Evolutionary conservation across 2,113 vertebrate genomes (phyloP), one percentile per base, ranked within the genome.

Genomic region (Cyprinodon brontotheroides): DNA sequence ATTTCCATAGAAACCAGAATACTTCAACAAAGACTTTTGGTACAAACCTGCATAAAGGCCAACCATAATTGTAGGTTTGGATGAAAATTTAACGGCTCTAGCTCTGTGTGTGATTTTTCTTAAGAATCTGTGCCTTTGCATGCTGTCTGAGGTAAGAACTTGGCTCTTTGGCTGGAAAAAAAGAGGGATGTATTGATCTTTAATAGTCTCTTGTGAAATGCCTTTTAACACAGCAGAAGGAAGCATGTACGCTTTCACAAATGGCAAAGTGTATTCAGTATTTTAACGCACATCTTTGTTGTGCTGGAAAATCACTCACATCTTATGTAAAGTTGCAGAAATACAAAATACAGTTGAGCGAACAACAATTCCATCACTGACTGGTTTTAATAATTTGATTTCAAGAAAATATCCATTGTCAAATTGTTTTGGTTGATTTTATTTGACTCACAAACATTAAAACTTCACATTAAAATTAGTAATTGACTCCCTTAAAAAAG

Each of bases 41-140:
- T 75, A 81, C 78, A 74, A 57, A 77, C 70, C 74, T 92, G 89
- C 70, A 89, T 87, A 70, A 70, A 65, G 74, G 78, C 59, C 83
- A 72, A 79, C 69, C 57, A 67, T 91, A 90, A 92, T 92, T 92
- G 82, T 70, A 84, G 80, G 87, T 81, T 91, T 65, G 84, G 85
- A 85, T 11, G 37, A 79, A n/a, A n/a, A n/a, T n/a, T n/a, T 83
- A 80, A 91, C 71, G 80, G 79, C 84, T 87, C 65, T 79, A 84
- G 75, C 73, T 22, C 50, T 22, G 41, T 59, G 69, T 66, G 80
- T 65, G 53, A 75, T 78, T 75, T 81, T 80, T 89, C 48, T 68
- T 47, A 81, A 81, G 67, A 81, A 82, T 85, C 65, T 88, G 80
- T 75, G 70, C 83, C 77, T 86, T 70, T 48, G 72, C 48, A 66